Evolutionary conservation across 2,113 vertebrate species (phyloP), one percentile per base, ranked within the genome.

Genomic region (Choloepus hoffmanni): DNA sequence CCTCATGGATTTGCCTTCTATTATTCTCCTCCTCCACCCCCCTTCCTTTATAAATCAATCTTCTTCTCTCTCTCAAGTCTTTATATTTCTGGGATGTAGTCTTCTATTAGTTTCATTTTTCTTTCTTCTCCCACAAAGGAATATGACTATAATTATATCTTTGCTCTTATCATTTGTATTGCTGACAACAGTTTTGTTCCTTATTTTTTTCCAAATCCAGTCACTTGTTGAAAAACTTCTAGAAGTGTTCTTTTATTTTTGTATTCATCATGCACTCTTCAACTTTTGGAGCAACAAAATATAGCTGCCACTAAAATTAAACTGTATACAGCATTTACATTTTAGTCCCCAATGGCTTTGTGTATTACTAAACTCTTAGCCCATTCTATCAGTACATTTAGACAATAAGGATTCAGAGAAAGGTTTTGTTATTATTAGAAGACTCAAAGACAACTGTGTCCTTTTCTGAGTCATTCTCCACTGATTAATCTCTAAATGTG

Each of bases 131-230:
- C n/a, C 40, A 85, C 65, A 65, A 5, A 89, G 15, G 24, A 83
- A 81, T 40, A 68, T 24, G 21, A 62, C 40, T 67, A 24, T 81
- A 85, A 90, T 70, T 81, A 76, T 3, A 55, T 30, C n/a, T 67
- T 63, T 67, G 28, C 50, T 68, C 83, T 82, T 33, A 68, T 62
- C 23, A 45, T 81, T 82, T 65, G 23, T 55, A 90, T 79, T 87
- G 90, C 62, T 74, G 76, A 90, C 58, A 88, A 83, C 43, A 70
- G 26, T 63, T 77, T 93, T 70, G 12, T 77, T 85, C 43, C 45
- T 95, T 67, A 81, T n/a, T 73, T 85, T 58, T 79, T 58, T 68
- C 55, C 73, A 92, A 81, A 85, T 45, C 48, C 7, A 43, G 30
- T 48, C 83, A 87, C 55, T 40, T 85, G 55, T 89, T 21, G 76